Percentiles rank a stretch among this genome's conserved stretches.
Evolutionary conservation across 2,797 vertebrate species (phyloP).

Genomic region (Chrysocyon brachyurus): DNA sequence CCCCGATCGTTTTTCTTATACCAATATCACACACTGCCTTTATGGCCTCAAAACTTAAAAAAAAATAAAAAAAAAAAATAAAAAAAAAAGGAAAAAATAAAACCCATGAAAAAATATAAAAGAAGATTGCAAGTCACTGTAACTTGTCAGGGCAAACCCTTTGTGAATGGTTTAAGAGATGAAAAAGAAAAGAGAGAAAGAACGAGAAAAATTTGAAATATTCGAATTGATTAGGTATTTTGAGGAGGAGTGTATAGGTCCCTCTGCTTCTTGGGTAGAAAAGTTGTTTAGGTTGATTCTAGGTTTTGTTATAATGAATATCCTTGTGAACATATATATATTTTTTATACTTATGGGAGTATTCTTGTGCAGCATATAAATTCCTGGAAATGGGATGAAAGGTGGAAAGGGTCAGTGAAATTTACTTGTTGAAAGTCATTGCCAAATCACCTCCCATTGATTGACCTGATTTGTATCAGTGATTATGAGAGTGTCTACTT

Average conservation of each 20-base stretch:
- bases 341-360: not conserved
- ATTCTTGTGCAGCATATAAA: not conserved
- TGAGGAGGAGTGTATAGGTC: not conserved
- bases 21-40: not conserved
- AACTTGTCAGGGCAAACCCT: not conserved
- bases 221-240: not conserved
- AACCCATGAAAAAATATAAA: not conserved
- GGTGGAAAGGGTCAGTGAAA: not conserved
- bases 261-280: not conserved
- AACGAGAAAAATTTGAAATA: not conserved
- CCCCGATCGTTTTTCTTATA: not conserved
- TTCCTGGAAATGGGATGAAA: not conserved
- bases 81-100: not conserved
- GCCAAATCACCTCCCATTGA: not conserved
- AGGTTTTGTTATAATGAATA: not conserved
- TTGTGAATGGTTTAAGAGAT: not conserved
- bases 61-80: not conserved
- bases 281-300: not conserved
- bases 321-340: not conserved
- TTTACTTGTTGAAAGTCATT: not conserved
- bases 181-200: not conserved
- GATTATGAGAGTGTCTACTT: not conserved
- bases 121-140: not conserved
- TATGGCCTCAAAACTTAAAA: not conserved
- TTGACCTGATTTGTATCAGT: not conserved